Evolutionary conservation across 2,113 vertebrate genomes (phyloP).

Genomic region (Sigmodon hispidus): DNA sequence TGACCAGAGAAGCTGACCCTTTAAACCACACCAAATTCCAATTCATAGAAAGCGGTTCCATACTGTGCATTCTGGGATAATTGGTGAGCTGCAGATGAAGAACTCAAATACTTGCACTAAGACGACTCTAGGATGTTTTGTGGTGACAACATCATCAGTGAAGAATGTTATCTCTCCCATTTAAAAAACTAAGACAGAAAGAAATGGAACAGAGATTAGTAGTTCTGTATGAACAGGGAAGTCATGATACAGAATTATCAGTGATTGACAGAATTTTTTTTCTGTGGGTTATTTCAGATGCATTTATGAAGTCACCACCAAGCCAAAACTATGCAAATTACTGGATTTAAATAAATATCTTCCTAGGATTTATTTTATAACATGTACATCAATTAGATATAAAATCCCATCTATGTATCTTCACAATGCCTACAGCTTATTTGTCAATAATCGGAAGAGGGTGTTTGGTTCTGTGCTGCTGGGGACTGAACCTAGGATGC

Average conservation of each 20-base stretch:
- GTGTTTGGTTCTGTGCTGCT: neutral
- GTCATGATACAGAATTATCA: neutral
- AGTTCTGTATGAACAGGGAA: neutral
- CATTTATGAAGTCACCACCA: neutral
- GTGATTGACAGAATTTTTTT: slow-evolving; percentile 7
- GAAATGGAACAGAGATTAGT: neutral
- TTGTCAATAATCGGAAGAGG: neutral
- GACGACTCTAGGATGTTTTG: neutral
- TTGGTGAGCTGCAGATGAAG: neutral
- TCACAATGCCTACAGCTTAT: neutral
- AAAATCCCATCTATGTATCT: neutral
- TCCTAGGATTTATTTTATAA: neutral
- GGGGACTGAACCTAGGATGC: no score
- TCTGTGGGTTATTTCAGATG: neutral
- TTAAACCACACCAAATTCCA: neutral
- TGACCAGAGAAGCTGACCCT: neutral
- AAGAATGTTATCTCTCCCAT: neutral
- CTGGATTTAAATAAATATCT: neutral
- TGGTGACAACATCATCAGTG: neutral
- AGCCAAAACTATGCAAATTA: neutral
- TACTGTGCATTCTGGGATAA: neutral
- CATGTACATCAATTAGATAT: fast-evolving
- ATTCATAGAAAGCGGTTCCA: neutral
- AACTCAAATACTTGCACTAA: neutral
- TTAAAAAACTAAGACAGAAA: neutral